phyloP scores from a whole-genome alignment of 2,888 invertebrate genomes.

The Tetranychus truncatus region DNA sequence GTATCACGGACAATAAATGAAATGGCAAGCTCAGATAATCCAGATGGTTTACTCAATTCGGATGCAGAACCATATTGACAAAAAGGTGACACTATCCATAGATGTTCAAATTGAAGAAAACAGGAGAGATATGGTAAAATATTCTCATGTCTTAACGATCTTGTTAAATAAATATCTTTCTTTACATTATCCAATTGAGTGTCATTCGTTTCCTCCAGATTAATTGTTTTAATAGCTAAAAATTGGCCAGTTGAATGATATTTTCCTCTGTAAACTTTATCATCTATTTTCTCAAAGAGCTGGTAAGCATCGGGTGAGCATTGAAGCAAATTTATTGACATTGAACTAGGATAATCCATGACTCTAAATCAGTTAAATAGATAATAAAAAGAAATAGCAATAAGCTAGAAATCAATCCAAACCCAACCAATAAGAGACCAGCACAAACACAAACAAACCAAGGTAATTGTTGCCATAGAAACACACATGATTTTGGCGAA shows the following conservation, averaged over 20 bases:
- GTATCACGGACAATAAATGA: slow-evolving; percentile 59
- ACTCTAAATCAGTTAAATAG: background rate
- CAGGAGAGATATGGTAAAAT: slow-evolving; percentile 54
- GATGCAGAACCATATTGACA: slow-evolving; percentile 45
- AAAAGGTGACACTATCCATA: slow-evolving; percentile 59
- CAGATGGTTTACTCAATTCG: slow-evolving; percentile 31
- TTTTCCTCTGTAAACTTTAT: background rate
- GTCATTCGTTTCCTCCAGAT: slow-evolving; percentile 1
- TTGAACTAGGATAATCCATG: slow-evolving; percentile 5
- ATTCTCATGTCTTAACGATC: slow-evolving; percentile 58
- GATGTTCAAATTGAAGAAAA: slow-evolving; percentile 55
- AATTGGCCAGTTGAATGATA: background rate
- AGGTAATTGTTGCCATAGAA: no score
- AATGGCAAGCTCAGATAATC: slow-evolving; percentile 57
- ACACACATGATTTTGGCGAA: no score
- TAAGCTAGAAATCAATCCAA: no score
- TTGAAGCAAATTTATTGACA: slow-evolving; percentile 2
- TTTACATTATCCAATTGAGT: slow-evolving; percentile 15
- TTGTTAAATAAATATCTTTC: slow-evolving; percentile 51
- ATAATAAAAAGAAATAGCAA: background rate
- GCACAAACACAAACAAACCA: no score
- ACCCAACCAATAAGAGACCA: no score
- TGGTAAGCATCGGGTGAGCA: background rate
- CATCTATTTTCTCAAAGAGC: background rate
- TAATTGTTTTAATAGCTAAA: background rate